Evolutionary conservation across 2,113 vertebrate genomes (phyloP).

Genomic region (Coracopsis vasa): DNA sequence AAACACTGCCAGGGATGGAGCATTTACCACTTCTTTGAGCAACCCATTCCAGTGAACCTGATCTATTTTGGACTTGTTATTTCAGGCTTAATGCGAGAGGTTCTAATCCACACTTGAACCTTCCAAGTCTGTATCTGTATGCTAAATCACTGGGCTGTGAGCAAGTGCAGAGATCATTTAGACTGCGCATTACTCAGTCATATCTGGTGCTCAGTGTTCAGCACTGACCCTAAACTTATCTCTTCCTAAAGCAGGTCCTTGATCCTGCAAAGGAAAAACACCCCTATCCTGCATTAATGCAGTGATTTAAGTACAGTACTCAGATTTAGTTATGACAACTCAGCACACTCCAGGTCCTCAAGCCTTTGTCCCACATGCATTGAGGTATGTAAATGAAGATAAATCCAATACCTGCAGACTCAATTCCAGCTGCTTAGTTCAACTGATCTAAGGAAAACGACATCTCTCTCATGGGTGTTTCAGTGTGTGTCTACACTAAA

Average conservation of each 20-base stretch:
- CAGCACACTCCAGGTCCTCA: not conserved
- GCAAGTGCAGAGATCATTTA: not conserved
- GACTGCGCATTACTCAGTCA: fast-evolving
- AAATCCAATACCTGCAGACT: not conserved
- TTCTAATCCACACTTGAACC: not conserved
- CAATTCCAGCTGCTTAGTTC: not conserved
- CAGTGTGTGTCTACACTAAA: fast-evolving
- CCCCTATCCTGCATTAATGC: not conserved
- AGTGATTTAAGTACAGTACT: not conserved
- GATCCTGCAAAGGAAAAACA: not conserved
- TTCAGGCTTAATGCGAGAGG: not conserved
- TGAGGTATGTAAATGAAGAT: not conserved
- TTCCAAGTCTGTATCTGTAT: not conserved
- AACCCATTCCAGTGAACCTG: not conserved
- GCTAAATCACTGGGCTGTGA: not conserved
- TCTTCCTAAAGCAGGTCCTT: not conserved
- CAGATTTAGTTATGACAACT: not conserved
- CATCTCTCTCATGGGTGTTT: not conserved
- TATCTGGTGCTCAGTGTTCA: fast-evolving
- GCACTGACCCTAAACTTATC: not conserved
- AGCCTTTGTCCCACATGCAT: not conserved
- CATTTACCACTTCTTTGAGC: not conserved
- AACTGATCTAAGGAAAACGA: not conserved
- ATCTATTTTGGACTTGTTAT: not conserved
- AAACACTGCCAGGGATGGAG: not conserved